A percentile compares a stretch with the other conserved stretches of the same genome.
Evolutionary conservation across 2,888 invertebrate species (phyloP).

Genomic region (Elysia crispata): DNA sequence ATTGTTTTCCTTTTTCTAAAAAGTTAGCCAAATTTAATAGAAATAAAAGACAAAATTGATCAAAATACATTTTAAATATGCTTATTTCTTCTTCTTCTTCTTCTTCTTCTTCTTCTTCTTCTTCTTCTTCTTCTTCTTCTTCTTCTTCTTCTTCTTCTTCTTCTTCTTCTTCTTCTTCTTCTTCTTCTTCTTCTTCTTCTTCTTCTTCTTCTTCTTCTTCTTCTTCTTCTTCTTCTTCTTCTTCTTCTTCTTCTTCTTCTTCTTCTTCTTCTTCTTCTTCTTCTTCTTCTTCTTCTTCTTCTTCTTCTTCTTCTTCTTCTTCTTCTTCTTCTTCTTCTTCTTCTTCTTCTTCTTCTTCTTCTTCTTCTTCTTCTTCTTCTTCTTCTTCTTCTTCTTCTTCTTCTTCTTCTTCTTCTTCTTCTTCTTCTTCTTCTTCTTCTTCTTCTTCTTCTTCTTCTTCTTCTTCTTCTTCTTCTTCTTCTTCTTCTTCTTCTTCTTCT

Average conservation of each 20-base stretch:
- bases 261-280: neutral
- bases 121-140: neutral
- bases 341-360: conserved; percentile 1
- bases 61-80: neutral
- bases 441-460: conserved; percentile 36
- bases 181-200: neutral
- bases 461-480: conserved; percentile 2
- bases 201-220: neutral
- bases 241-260: conserved; percentile 33
- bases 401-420: conserved; percentile 14
- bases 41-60: too few relatives aligned
- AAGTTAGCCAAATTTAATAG: too few relatives aligned
- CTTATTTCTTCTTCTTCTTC: conserved; percentile 5
- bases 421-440: conserved; percentile 32
- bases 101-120: neutral
- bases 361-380: neutral
- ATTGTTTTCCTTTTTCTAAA: too few relatives aligned
- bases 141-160: conserved; percentile 3
- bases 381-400: neutral
- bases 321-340: conserved; percentile 2
- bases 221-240: conserved; percentile 32
- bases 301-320: conserved; percentile 1
- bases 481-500: too few relatives aligned
- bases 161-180: neutral
- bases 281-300: conserved; percentile 3